Evolutionary conservation across 1,140 invertebrate genomes (phyloP).

Genomic region (Pachypsylla venusta): DNA sequence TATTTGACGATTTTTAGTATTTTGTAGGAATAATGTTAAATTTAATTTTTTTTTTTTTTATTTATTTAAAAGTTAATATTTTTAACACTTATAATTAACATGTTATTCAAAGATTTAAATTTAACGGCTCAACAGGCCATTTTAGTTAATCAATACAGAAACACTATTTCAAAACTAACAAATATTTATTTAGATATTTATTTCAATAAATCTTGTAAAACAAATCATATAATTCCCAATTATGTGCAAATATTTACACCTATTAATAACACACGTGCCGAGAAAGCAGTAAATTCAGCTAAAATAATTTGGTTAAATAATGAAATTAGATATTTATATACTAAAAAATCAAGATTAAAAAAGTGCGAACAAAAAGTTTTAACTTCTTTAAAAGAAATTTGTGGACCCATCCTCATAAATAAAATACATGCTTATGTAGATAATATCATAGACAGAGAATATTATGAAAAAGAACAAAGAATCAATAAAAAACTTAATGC

Average conservation of each 20-base stretch:
- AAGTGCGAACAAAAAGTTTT: not conserved
- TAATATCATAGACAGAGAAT: not conserved
- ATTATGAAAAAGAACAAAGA: not conserved
- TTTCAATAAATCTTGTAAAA: not conserved
- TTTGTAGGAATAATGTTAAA: too few species aligned
- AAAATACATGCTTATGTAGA: not conserved
- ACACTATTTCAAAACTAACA: too few species aligned
- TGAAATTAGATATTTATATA: not conserved
- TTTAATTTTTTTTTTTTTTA: too few species aligned
- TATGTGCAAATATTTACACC: not conserved
- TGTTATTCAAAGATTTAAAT: too few species aligned
- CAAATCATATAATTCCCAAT: not conserved
- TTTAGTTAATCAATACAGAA: too few species aligned
- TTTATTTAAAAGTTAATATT: too few species aligned
- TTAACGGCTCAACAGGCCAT: too few species aligned
- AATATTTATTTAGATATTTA: not conserved
- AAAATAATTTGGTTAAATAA: not conserved
- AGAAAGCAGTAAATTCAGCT: not conserved
- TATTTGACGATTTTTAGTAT: too few species aligned
- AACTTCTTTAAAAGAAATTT: not conserved
- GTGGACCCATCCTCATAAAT: not conserved
- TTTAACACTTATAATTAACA: too few species aligned
- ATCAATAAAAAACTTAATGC: not conserved
- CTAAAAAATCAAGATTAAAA: not conserved
- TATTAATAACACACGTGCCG: not conserved